A percentile compares a stretch with the other conserved stretches of the same genome.
Conservation (phyloP, 2,888 invertebrate genomes). For the Ellobium chinense region DNA sequence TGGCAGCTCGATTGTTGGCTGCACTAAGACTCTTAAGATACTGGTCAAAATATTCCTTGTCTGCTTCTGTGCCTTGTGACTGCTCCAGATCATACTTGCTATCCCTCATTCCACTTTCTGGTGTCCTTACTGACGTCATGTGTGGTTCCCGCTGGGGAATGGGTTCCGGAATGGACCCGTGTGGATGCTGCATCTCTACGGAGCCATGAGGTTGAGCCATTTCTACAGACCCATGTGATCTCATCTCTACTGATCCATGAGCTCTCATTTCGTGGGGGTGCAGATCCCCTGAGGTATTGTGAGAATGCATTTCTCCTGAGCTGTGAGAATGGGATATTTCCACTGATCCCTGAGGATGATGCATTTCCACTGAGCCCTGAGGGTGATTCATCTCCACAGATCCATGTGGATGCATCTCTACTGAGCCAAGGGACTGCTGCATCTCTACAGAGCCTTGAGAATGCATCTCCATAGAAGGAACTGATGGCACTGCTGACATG, state of each 20-base stretch:
- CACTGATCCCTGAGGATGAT: constrained; percentile 21
- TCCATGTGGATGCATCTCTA: constrained; percentile 23
- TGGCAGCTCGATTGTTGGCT: constrained; percentile 40
- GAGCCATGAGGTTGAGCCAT: constrained; percentile 32
- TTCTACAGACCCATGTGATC: constrained; percentile 29
- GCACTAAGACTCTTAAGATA: constrained; percentile 69
- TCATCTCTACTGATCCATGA: constrained; percentile 28
- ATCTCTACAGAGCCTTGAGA: constrained; percentile 36
- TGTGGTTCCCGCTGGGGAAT: constrained; percentile 36
- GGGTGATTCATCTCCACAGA: constrained; percentile 36
- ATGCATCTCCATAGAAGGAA: constrained; percentile 33
- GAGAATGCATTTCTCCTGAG: constrained; percentile 15
- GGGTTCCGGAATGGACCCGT: constrained; percentile 35
- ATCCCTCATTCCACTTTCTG: constrained; percentile 34
- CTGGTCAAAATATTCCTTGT: constrained; percentile 72
- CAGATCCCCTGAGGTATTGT: background rate
- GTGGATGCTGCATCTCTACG: constrained; percentile 30
- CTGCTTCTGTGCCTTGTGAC: constrained; percentile 64
- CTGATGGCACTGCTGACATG: constrained; percentile 33
- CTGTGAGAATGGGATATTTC: constrained; percentile 7
- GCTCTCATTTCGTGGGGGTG: constrained; percentile 2
- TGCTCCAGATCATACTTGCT: constrained; percentile 33
- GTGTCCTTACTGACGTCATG: constrained; percentile 24
- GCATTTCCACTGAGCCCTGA: constrained; percentile 20
- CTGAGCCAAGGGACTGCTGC: constrained; percentile 40